Base-by-base conservation (phyloP, 1,140 invertebrate genomes). In the Acyrthosiphon pisum region DNA sequence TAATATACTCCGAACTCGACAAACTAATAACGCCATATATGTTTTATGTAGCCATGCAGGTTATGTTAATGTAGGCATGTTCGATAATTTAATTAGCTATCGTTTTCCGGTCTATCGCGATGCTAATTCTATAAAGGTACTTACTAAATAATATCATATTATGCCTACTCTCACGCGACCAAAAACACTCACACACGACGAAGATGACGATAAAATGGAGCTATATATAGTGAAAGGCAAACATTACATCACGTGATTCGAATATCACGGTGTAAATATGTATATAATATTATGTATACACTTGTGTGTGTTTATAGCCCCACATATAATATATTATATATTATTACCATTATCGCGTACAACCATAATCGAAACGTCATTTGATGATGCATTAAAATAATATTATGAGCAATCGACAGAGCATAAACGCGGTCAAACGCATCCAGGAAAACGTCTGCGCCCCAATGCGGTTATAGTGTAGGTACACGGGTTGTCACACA, bases 181-280 rank as follows among this genome's bases (percentile, higher is more conserved):
- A 44, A 26, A 84, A 37, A 41, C 37, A 84, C 22, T 37, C 37
- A 83, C 35, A 83, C 20, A 41, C 37, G 6, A 84, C 23, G 6
- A 44, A 20, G 35, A 35, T 1, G 18, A 41, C 81, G 22, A 37
- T 41, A 41, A 41, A 41, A 41, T 41, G 41, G 41, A 41, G 41
- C 41, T 41, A 46, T 9, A 50, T 53, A 53, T 83, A 23, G 81
- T 37, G n/a, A 83, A 41, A 83, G 37, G 83, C 83, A 83, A 76
- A 76, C 60, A 76, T 76, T 76, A n/a, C 60, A 76, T 76, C n/a
- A 76, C n/a, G 30, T n/a, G n/a, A 76, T 76, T 76, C n/a, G 30
- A 76, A 76, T 76, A 76, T 76, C 60, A 76, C n/a, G 60, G 60
- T 18, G 30, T 76, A n/a, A 76, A 76, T 76, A 76, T 76, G 14